Base-by-base conservation (phyloP, 1,140 invertebrate species). In the Idris sp. region DNA sequence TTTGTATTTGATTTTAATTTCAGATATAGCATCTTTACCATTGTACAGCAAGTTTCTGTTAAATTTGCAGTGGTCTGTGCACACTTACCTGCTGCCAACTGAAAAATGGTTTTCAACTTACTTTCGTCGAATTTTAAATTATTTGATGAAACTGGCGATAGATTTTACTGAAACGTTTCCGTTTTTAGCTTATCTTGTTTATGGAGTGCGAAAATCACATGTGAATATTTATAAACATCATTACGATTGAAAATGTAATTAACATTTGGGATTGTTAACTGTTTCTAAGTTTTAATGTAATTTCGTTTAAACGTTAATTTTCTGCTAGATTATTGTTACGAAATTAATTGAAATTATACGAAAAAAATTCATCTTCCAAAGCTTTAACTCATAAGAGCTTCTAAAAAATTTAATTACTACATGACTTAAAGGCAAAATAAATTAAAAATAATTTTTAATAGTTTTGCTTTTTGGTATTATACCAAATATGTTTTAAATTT, bases 111-210 rank as follows among this genome's bases (percentile, higher is more conserved):
- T 77, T 82, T 83, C 87, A 0, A 5, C 41, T 5, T 56, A 87
- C 2, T 84, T 89, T 44, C 79, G 87, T 0, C 58, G 67, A 0
- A 56, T 84, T 15, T 82, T 89, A n/a, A 90, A 90, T 43, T 49
- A 51, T 18, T 58, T 81, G 22, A 86, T 89, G 83, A 84, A 82
- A 64, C 30, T 86, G 0, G 73, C 86, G 0, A 78, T 90, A 10
- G 86, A 79, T 25, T 35, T 87, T 0, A 83, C 84, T 0, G 77
- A 84, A 43, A 71, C 83, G 1, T 83, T 81, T 22, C 87, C 88
- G 0, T 81, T 83, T 10, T 58, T 87, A 2, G 87, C 86, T 1
- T 86, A 82, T 35, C 67, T 72, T 11, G 38, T 13, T 0, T 88
- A 78, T 25, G 88, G 88, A 4, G 59, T 64, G 0, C 72, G 77